These are phyloP conservation scores for Saccostrea glomerata DNA, from an alignment of 1,140 invertebrate genomes.

Conservation along the genomic window DNA sequence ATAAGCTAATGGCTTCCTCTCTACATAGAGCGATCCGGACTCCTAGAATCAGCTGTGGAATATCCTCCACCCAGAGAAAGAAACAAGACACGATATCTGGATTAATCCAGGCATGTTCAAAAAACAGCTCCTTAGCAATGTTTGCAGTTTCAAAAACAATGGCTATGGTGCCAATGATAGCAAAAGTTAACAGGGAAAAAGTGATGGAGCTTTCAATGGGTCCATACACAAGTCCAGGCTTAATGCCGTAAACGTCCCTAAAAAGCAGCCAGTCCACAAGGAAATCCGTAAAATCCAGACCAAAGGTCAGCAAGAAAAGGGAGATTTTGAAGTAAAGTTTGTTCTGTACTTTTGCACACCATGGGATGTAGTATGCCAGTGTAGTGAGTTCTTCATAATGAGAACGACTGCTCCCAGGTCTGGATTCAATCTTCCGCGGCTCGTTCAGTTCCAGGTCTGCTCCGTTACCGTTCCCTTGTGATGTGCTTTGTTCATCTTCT, in stretches of 20 bases:
- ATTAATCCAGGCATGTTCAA: slow-evolving; percentile 67
- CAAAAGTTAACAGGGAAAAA: slow-evolving; percentile 67
- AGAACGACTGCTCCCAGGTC: not conserved
- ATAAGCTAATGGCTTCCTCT: slow-evolving; percentile 72
- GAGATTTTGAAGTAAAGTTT: slow-evolving; percentile 62
- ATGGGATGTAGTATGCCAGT: not conserved
- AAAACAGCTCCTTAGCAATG: slow-evolving; percentile 66
- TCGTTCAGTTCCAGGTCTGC: not conserved
- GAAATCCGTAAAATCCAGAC: slow-evolving; percentile 67
- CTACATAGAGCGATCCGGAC: slow-evolving; percentile 69
- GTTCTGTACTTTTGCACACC: slow-evolving; percentile 41
- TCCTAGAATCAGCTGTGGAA: slow-evolving; percentile 71
- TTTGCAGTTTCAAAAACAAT: slow-evolving; percentile 69
- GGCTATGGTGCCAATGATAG: slow-evolving; percentile 69
- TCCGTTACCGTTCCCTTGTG: not conserved
- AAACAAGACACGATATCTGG: slow-evolving; percentile 66
- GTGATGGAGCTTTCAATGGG: slow-evolving; percentile 58
- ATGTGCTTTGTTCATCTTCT: slow-evolving; percentile 16
- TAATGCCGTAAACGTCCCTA: slow-evolving; percentile 62
- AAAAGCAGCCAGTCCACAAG: slow-evolving; percentile 74
- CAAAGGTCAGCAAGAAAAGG: slow-evolving; percentile 63
- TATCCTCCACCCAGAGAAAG: slow-evolving; percentile 71
- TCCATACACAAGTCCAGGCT: slow-evolving; percentile 72
- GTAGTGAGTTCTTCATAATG: slow-evolving; percentile 29
- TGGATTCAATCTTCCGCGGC: not conserved